Evolutionary conservation across 1,140 invertebrate genomes (phyloP).

Genomic region (Plectus sambesii): DNA sequence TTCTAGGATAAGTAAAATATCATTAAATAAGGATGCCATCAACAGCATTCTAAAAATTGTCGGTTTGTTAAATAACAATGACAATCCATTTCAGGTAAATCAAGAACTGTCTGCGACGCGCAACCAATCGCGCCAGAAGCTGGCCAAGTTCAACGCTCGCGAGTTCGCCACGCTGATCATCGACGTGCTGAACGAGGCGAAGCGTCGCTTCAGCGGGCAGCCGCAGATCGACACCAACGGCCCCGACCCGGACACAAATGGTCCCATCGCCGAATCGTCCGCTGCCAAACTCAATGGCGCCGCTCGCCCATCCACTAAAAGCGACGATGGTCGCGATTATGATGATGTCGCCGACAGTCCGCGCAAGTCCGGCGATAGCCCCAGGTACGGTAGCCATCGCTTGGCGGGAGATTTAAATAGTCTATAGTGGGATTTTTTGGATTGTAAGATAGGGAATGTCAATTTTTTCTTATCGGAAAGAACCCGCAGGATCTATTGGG

Average conservation of each 20-base stretch:
- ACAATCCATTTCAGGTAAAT: slow-evolving; percentile 33
- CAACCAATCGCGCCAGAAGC: slow-evolving; percentile 71
- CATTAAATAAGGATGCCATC: slow-evolving; percentile 56
- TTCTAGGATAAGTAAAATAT: too few relatives aligned
- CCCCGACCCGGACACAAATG: slow-evolving; percentile 6
- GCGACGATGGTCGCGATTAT: slow-evolving; percentile 25
- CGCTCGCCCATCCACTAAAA: too few relatives aligned
- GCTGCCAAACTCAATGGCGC: too few relatives aligned
- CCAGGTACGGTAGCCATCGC: slow-evolving; percentile 9
- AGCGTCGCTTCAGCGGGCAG: slow-evolving; percentile 53
- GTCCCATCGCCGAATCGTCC: too few relatives aligned
- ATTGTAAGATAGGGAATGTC: too few relatives aligned
- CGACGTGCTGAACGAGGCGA: slow-evolving; percentile 76
- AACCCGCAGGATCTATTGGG: too few relatives aligned
- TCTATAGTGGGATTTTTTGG: too few relatives aligned
- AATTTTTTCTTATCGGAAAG: too few relatives aligned
- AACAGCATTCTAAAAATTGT: neutral
- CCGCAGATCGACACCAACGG: slow-evolving; percentile 32
- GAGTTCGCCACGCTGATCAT: slow-evolving; percentile 78
- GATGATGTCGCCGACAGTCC: slow-evolving; percentile 30
- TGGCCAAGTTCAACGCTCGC: slow-evolving; percentile 73
- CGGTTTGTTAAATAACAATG: slow-evolving; percentile 4
- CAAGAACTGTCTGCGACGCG: slow-evolving; percentile 29
- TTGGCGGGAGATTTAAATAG: too few relatives aligned
- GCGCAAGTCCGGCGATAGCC: slow-evolving; percentile 14